Base-by-base conservation (phyloP, 2,113 vertebrate species). In the Apodemus sylvaticus region DNA sequence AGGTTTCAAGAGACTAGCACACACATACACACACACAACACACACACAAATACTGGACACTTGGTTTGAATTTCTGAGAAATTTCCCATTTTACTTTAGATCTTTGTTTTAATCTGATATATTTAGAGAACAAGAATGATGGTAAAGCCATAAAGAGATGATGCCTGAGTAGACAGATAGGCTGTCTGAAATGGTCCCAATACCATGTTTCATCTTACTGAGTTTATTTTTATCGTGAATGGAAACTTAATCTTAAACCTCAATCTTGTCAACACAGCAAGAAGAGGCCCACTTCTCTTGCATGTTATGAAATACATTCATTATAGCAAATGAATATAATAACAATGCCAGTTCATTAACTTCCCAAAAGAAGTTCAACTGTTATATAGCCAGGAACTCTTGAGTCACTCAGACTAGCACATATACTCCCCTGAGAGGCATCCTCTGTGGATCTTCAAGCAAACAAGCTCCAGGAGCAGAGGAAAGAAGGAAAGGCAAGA, bases 41-140 rank as follows among this genome's bases (percentile, higher is more conserved):
- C 45, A 53, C 51, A 48, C 45, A 48, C 45, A 78, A 78, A 60
- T 39, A 91, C 5, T 85, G 9, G 4, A 60, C 31, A 58, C 48
- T 97, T 92, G 29, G 64, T 86, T 87, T 78, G 55, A 95, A 81
- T 88, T 89, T 92, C 68, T 90, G 55, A 96, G 62, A 91, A 79
- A n/a, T 66, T 83, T 90, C 31, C 48, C 82, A 74, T 94, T 96
- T 93, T 93, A 90, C 88, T 96, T 96, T 91, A 89, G 89, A 87
- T 48, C 36, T 45, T 93, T 60, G 31, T 10, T 94, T 82, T 83
- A 83, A 55, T 55, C 58, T 68, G 89, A 45, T 60, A 91, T 26
- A 64, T 13, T 58, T 87, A 42, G 83, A 74, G 62, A 93, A 86
- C 17, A 86, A 87, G 48, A 17, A 83, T 9, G 10, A 7, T 10